Percentiles rank a stretch among this genome's conserved stretches.
Conservation (phyloP, 2,888 invertebrate species). For the Lepidochrysops patricia region DNA sequence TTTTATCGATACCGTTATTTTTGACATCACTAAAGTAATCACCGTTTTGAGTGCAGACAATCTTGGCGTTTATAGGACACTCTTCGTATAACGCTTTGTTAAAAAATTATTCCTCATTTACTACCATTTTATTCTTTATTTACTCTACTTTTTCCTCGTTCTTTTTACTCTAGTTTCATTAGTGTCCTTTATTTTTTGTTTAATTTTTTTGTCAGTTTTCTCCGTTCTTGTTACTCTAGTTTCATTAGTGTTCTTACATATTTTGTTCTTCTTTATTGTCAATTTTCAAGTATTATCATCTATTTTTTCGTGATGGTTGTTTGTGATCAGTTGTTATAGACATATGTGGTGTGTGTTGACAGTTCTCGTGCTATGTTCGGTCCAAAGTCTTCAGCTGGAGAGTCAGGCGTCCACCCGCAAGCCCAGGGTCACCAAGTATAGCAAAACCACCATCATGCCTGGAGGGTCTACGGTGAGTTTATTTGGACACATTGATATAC, state of each 20-base stretch:
- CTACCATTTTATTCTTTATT: not conserved
- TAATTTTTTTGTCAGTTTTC: not conserved
- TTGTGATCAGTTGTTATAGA: conserved; percentile 20
- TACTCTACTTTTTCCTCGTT: too few relatives aligned
- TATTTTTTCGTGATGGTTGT: not conserved
- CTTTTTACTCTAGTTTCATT: too few relatives aligned
- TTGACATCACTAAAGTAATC: conserved; percentile 12
- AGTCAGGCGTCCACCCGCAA: conserved; percentile 76
- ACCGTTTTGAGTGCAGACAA: conserved; percentile 12
- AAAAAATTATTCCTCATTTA: not conserved
- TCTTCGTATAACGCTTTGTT: not conserved
- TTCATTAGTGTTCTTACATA: not conserved
- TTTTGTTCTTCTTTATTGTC: not conserved
- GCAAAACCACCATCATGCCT: conserved; percentile 66
- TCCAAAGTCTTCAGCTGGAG: conserved; percentile 69
- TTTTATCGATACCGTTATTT: conserved; percentile 11
- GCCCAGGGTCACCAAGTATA: conserved; percentile 79
- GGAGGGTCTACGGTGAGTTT: conserved; percentile 58
- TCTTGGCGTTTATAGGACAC: not conserved
- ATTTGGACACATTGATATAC: too few relatives aligned
- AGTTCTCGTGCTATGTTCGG: conserved; percentile 63
- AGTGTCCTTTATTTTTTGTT: not conserved
- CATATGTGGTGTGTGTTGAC: conserved; percentile 47
- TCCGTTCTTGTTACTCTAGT: too few relatives aligned
- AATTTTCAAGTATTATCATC: not conserved